Conservation (phyloP, 2,888 invertebrate species). For the Xanthia togata region DNA sequence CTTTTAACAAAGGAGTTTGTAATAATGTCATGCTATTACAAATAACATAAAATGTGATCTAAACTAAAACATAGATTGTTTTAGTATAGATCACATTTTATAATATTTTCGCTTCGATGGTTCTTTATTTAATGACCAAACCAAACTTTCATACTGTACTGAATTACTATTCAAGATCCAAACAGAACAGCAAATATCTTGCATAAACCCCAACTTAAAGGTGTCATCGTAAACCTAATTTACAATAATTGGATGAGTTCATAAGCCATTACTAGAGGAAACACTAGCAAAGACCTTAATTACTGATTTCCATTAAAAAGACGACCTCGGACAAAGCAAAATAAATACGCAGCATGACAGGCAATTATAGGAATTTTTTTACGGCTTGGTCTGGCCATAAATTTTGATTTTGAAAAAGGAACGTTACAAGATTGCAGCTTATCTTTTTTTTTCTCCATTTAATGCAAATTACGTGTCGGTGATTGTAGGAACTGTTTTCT, state of each 20-base stretch:
- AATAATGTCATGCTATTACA: background rate
- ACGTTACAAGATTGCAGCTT: background rate
- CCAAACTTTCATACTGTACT: background rate
- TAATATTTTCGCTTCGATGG: background rate
- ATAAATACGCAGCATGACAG: slow-evolving; percentile 39
- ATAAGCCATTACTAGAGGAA: slow-evolving; percentile 39
- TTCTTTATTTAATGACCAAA: slow-evolving; percentile 4
- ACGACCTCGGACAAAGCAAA: slow-evolving; percentile 27
- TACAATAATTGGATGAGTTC: slow-evolving; percentile 49
- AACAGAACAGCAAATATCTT: background rate
- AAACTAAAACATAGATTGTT: background rate
- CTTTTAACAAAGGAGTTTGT: background rate
- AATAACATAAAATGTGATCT: slow-evolving; percentile 1
- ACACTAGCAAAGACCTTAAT: slow-evolving; percentile 41
- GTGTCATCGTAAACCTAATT: slow-evolving; percentile 46
- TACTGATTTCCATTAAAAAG: slow-evolving; percentile 42
- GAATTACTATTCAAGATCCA: background rate
- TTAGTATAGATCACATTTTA: no score
- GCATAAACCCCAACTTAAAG: slow-evolving; percentile 18
- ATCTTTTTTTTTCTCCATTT: background rate
- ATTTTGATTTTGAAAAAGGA: slow-evolving; percentile 25
- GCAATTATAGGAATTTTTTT: slow-evolving; percentile 16
- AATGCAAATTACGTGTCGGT: background rate
- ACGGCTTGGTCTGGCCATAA: background rate
- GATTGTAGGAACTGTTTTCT: background rate